Base-by-base conservation (phyloP, 2,888 invertebrate species). In the Drosophila putrida region DNA sequence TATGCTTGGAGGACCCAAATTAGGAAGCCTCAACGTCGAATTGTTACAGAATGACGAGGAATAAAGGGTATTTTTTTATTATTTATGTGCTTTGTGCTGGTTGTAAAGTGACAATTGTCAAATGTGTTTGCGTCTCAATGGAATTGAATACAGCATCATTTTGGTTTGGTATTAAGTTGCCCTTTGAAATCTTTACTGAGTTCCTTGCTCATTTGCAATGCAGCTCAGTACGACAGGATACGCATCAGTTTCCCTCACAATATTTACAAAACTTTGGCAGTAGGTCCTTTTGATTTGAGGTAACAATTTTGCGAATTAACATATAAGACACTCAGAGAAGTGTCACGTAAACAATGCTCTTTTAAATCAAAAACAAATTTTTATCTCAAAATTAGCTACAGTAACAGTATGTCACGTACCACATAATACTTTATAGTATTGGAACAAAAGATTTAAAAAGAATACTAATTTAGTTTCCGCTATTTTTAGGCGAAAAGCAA, bases 81-180 rank as follows among this genome's bases (percentile, higher is more conserved):
- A 66, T 70, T 62, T 55, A 70, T 72, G 35, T 36, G 35, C 38
- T 35, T 46, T 53, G 44, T 28, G 43, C 38, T 61, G 49, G 28
- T 41, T 54, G 49, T 46, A 62, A 43, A 47, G 51, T 60, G 44
- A 38, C 67, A 20, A 41, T 41, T 41, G 41, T 41, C 11, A 20
- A 41, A 20, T 41, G 25, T 25, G 11, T 43, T 11, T 41, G 2
- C 6, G 41, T 41, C 11, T 20, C 20, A 43, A 60, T 63, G 41
- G 13, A 62, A 59, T 61, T 71, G 50, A 63, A 62, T 15, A 50
- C 35, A 35, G 50, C 46, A 28, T 51, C 62, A 58, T 71, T 65
- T 61, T 47, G 36, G 36, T 44, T 10, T 28, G 8, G 13, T 31
- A 25, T 8, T 6, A 31, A 27, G 10, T 41, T 33, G 28, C 10